A percentile compares a stretch with the other conserved stretches of the same genome.
Evolutionary conservation across 2,888 invertebrate species (phyloP).

Genomic region (Tipula lateralis): DNA sequence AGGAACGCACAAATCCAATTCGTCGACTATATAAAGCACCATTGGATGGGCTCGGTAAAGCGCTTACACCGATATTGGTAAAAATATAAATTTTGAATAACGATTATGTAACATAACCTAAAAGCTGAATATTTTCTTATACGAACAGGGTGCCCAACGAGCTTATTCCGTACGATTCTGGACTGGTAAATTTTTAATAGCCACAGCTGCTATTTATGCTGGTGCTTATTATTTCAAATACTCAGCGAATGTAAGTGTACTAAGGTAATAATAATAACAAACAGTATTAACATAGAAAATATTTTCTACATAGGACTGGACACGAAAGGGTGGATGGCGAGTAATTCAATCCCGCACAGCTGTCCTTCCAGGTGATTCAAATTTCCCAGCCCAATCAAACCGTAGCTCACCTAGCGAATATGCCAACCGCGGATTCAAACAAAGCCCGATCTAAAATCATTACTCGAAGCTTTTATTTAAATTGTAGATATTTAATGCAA

Average conservation of each 20-base stretch:
- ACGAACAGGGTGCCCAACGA: constrained; percentile 53
- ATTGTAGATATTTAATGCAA: not conserved
- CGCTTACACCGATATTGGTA: constrained; percentile 60
- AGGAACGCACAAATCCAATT: constrained; percentile 67
- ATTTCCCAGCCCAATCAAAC: constrained; percentile 60
- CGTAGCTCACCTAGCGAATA: constrained; percentile 60
- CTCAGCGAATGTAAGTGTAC: constrained; percentile 64
- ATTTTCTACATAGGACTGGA: constrained; percentile 85
- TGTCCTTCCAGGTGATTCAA: constrained; percentile 64
- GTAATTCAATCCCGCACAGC: constrained; percentile 54
- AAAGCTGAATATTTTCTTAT: constrained; percentile 12
- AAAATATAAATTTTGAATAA: not conserved
- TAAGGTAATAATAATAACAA: not conserved
- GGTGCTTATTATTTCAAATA: constrained; percentile 77
- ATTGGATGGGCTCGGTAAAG: constrained; percentile 58
- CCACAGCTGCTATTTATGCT: constrained; percentile 52
- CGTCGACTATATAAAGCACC: constrained; percentile 71
- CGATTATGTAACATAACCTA: constrained; percentile 29
- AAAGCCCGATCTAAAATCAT: constrained; percentile 53
- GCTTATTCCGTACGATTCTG: constrained; percentile 58
- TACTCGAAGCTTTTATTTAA: not conserved
- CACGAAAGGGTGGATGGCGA: constrained; percentile 68
- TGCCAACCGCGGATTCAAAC: constrained; percentile 66
- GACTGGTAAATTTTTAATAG: constrained; percentile 59
- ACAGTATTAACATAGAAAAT: too few species aligned